A percentile compares a stretch with the other conserved stretches of the same genome.
Conservation (phyloP, 1,140 invertebrate species). For the Rhynchophorus ferrugineus region DNA sequence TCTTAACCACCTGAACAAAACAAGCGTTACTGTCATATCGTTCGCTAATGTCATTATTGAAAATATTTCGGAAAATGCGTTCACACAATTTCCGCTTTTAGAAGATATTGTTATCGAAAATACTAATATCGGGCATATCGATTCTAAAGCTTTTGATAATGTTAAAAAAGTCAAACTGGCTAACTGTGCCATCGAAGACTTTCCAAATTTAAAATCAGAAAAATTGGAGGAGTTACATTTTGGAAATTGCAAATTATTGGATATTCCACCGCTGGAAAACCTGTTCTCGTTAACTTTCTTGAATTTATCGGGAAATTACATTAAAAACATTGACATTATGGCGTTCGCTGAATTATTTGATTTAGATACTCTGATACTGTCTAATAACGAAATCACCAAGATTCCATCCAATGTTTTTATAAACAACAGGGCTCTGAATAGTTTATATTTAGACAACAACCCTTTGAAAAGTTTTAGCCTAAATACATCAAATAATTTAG, state of each 20-base stretch:
- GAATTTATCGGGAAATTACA: slow-evolving; percentile 33
- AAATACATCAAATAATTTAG: slow-evolving; percentile 26
- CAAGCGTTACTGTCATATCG: slow-evolving; percentile 14
- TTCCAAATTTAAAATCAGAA: slow-evolving; percentile 27
- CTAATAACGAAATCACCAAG: slow-evolving; percentile 33
- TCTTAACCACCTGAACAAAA: slow-evolving; percentile 13
- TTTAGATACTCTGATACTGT: slow-evolving; percentile 31
- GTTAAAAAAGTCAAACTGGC: slow-evolving; percentile 23
- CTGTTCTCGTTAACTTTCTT: slow-evolving; percentile 27
- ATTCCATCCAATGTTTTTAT: slow-evolving; percentile 28
- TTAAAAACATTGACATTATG: slow-evolving; percentile 27
- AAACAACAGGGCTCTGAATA: slow-evolving; percentile 27
- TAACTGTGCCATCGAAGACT: slow-evolving; percentile 24
- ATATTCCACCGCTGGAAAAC: slow-evolving; percentile 26
- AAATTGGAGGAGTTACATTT: slow-evolving; percentile 32
- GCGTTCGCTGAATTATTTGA: slow-evolving; percentile 28
- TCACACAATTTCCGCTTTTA: slow-evolving; percentile 20
- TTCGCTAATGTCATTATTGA: slow-evolving; percentile 24
- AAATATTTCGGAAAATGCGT: slow-evolving; percentile 25
- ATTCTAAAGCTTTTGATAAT: slow-evolving; percentile 26
- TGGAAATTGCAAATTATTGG: slow-evolving; percentile 29
- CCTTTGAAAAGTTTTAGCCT: slow-evolving; percentile 28
- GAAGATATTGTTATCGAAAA: slow-evolving; percentile 25
- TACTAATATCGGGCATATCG: slow-evolving; percentile 24
- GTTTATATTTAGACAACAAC: slow-evolving; percentile 33